Conservation (phyloP, 35 echinoderm and acorn worm species). For the Stichopus chloronotus region DNA sequence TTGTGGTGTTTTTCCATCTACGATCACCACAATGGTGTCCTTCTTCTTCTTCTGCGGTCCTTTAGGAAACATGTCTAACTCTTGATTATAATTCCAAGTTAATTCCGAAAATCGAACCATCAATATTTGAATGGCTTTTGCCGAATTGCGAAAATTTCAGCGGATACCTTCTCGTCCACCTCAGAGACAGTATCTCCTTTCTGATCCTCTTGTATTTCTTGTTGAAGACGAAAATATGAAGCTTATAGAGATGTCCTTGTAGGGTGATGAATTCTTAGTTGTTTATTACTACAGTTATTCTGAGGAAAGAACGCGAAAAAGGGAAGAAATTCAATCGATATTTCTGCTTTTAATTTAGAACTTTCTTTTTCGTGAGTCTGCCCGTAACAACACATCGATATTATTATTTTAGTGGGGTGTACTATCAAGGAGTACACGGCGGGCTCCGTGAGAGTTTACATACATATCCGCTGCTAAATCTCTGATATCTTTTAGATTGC, state of each 20-base stretch:
- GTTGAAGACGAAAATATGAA: neutral
- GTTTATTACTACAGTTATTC: neutral
- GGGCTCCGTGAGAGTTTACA: too few species aligned
- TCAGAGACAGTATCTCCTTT: neutral
- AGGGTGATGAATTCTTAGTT: neutral
- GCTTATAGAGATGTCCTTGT: neutral
- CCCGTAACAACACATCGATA: too few species aligned
- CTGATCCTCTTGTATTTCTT: too few species aligned
- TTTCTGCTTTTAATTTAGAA: too few species aligned
- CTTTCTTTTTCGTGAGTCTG: too few species aligned
- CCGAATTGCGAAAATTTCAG: neutral
- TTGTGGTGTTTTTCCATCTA: conserved; percentile 14
- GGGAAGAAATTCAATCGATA: neutral
- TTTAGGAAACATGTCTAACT: conserved; percentile 15
- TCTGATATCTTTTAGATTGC: too few species aligned
- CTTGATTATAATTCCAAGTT: neutral
- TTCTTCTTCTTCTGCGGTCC: conserved; percentile 43
- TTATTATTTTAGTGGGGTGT: too few species aligned
- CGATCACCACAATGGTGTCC: conserved; percentile 15
- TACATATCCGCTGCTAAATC: too few species aligned
- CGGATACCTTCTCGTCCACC: neutral
- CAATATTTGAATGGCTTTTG: too few species aligned
- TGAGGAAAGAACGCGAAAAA: neutral
- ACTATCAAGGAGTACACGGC: too few species aligned
- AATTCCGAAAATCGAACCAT: neutral